Evolutionary conservation across 30 jellyfish, hydroid and myxozoan species (phyloP).

Genomic region (Cassiopea xamachana): DNA sequence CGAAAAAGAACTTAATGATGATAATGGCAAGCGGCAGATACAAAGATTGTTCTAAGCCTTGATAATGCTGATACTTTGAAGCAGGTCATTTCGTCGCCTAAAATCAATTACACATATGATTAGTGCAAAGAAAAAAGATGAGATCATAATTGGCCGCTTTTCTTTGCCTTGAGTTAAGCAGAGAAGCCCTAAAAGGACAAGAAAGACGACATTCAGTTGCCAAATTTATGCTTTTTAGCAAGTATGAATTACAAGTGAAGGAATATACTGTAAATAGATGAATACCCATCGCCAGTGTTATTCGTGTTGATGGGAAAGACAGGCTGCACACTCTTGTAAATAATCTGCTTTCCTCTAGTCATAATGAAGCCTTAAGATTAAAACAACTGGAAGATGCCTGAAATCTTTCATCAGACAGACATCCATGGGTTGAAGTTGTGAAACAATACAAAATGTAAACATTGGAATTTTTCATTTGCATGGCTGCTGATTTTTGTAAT

Average conservation of each 20-base stretch:
- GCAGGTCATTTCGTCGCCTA: neutral
- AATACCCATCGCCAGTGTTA: conserved; percentile 59
- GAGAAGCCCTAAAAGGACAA: conserved; percentile 21
- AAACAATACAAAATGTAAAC: conserved; percentile 45
- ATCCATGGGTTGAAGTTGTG: conserved; percentile 66
- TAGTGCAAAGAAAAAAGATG: neutral
- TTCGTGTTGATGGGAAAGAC: conserved; percentile 66
- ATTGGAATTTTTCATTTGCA: conserved; percentile 26
- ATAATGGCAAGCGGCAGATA: neutral
- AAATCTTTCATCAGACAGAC: conserved; percentile 41
- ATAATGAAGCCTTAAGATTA: conserved; percentile 59
- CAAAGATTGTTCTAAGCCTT: neutral
- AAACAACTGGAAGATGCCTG: conserved; percentile 37
- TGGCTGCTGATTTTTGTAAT: conserved; percentile 63
- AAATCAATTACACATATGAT: conserved; percentile 7
- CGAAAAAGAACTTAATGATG: neutral
- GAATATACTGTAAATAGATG: conserved; percentile 57
- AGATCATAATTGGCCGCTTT: conserved; percentile 13
- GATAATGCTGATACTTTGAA: conserved; percentile 13
- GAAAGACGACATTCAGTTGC: conserved; percentile 45
- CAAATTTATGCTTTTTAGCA: conserved; percentile 39
- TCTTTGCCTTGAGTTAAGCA: conserved; percentile 6
- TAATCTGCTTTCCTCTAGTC: conserved; percentile 51
- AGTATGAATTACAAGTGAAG: conserved; percentile 60
- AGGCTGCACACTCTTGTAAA: conserved; percentile 47